Conservation (phyloP, 2,113 vertebrate genomes). For the Aythya baeri region DNA sequence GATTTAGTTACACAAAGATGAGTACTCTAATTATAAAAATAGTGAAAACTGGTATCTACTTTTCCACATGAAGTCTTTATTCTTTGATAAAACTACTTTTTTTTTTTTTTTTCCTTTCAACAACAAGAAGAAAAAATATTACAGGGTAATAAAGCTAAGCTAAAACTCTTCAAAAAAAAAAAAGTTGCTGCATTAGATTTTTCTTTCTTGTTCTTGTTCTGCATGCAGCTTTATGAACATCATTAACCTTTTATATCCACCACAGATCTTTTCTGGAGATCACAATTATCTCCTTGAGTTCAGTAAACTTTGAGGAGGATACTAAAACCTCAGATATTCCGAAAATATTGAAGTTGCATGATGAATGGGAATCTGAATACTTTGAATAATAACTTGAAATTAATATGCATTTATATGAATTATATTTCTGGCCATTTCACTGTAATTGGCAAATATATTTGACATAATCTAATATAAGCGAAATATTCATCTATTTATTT, state of each 20-base stretch:
- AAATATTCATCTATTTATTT: background rate
- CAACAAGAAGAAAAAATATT: background rate
- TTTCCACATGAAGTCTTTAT: background rate
- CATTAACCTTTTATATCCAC: background rate
- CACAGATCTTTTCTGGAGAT: background rate
- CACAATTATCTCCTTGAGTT: background rate
- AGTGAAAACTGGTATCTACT: background rate
- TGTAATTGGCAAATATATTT: background rate
- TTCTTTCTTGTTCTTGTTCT: background rate
- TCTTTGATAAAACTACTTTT: background rate
- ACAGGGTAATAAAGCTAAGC: background rate
- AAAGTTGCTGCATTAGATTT: background rate
- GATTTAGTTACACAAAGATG: background rate
- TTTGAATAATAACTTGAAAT: background rate
- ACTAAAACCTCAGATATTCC: background rate
- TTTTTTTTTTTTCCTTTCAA: background rate
- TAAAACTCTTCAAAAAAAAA: background rate
- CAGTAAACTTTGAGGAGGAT: background rate
- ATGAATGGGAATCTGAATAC: background rate
- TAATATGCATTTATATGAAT: background rate
- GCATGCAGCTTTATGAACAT: background rate
- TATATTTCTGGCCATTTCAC: background rate
- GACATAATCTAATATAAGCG: background rate
- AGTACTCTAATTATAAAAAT: background rate
- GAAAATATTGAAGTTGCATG: background rate